Conservation (phyloP, 2,113 vertebrate genomes). For the Trochalopteron elliotii region DNA sequence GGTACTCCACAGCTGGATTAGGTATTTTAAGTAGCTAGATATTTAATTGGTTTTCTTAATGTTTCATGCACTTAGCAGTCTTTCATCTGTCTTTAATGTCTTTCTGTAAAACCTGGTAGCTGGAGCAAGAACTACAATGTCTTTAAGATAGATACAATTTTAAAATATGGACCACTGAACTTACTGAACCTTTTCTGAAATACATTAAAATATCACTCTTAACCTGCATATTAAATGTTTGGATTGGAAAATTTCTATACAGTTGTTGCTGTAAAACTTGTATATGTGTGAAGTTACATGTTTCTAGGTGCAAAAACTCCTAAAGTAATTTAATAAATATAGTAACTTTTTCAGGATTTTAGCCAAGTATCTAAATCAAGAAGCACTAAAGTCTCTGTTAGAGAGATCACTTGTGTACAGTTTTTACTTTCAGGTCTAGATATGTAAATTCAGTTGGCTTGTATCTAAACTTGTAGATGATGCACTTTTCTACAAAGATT, state of each 20-base stretch:
- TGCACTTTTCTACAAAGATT: neutral
- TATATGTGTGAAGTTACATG: neutral
- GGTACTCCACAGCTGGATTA: neutral
- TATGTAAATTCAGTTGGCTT: neutral
- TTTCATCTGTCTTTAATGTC: neutral
- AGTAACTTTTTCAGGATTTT: neutral
- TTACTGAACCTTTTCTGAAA: neutral
- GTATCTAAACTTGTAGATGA: neutral
- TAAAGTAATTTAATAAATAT: neutral
- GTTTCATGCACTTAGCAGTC: neutral
- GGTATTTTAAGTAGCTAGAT: neutral
- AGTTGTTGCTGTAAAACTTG: neutral
- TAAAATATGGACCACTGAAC: neutral
- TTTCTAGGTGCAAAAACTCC: neutral
- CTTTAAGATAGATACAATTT: neutral
- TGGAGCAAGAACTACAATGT: neutral
- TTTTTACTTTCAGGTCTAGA: neutral
- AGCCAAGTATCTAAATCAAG: neutral
- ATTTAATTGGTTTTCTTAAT: neutral
- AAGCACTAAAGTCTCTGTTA: neutral
- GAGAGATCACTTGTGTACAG: neutral
- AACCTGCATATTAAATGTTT: neutral
- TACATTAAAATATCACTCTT: neutral
- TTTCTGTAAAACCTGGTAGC: neutral
- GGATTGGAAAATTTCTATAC: neutral